A percentile compares a stretch with the other conserved stretches of the same genome.
Conservation (phyloP, 53 echinoderm and acorn worm species). For the Temnopleurus reevesii region DNA sequence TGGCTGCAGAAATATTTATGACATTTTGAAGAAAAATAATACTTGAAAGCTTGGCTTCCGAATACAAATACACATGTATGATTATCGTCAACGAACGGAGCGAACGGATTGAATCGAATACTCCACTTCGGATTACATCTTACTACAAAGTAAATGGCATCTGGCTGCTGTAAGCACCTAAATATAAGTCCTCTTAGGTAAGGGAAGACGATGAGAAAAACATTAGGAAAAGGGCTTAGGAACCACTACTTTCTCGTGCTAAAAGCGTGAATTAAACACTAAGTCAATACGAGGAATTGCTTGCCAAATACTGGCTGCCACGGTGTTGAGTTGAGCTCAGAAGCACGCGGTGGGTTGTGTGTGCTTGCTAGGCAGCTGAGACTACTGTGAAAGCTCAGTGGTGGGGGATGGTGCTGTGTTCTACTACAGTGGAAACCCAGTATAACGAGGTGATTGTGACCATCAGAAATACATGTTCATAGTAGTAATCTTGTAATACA, state of each 20-base stretch:
- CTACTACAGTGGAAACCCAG: no score
- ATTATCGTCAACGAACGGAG: no score
- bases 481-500: no score
- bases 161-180: not conserved
- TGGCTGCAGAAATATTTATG: no score
- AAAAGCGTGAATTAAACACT: conserved; percentile 50
- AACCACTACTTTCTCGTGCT: conserved; percentile 13
- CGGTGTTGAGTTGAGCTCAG: not conserved
- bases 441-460: no score
- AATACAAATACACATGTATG: no score
- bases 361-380: not conserved
- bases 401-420: no score
- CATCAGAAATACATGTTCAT: no score
- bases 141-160: not conserved
- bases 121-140: not conserved
- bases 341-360: conserved; percentile 25
- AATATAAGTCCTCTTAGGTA: not conserved
- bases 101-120: not conserved
- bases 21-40: no score
- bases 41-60: no score
- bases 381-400: no score
- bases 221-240: not conserved
- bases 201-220: not conserved
- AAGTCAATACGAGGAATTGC: conserved; percentile 39
- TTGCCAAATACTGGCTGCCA: conserved; percentile 33